A percentile compares a stretch with the other conserved stretches of the same genome.
phyloP scores from a whole-genome alignment of 2,888 invertebrate species.

The Hirudinaria manillensis region DNA sequence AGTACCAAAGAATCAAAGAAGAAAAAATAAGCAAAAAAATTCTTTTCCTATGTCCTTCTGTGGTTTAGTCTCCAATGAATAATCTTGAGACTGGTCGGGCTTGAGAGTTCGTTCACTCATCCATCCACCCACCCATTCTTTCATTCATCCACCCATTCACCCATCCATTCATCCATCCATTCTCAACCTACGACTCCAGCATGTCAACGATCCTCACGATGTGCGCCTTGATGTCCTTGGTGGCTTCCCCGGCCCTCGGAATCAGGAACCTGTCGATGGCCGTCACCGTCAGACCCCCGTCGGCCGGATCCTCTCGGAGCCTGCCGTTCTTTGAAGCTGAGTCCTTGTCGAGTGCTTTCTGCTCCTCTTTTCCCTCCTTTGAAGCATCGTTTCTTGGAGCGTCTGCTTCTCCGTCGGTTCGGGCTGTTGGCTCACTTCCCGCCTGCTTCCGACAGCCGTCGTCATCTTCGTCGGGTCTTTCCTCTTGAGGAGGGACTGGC shows the following conservation, averaged over 20 bases:
- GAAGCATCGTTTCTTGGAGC: background rate
- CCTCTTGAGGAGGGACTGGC: background rate
- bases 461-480: background rate
- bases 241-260: slow-evolving; percentile 82
- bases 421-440: background rate
- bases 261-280: slow-evolving; percentile 88
- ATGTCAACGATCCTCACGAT: slow-evolving; percentile 62
- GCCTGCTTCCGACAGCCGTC: background rate
- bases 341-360: background rate
- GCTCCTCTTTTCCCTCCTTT: background rate
- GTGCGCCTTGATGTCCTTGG: slow-evolving; percentile 80
- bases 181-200: too few relatives aligned
- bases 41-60: too few relatives aligned
- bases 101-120: too few relatives aligned
- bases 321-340: background rate
- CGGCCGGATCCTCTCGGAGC: background rate
- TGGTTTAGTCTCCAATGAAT: too few relatives aligned
- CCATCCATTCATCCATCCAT: too few relatives aligned
- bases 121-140: too few relatives aligned
- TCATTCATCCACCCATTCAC: too few relatives aligned
- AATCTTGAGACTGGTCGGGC: too few relatives aligned
- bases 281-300: slow-evolving; percentile 51
- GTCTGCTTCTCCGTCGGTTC: background rate
- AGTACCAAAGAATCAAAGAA: too few relatives aligned
- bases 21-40: too few relatives aligned